phyloP scores from a whole-genome alignment of 2,797 vertebrate genomes.

The Propithecus perrieri region DNA sequence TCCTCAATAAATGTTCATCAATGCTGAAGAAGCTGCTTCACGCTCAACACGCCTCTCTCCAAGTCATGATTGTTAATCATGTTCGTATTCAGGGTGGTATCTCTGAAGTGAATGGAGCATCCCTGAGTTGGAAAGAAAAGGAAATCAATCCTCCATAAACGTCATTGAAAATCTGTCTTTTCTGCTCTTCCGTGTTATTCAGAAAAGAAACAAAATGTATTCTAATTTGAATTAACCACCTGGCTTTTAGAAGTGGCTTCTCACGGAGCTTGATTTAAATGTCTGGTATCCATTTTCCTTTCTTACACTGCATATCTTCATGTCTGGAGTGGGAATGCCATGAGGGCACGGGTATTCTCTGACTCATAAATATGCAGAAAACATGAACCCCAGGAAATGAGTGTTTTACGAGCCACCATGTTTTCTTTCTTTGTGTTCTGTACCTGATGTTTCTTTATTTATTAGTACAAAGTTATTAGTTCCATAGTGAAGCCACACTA shows the following conservation, averaged over 20 bases:
- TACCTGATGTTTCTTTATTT: not conserved
- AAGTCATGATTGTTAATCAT: not conserved
- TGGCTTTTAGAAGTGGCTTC: constrained; percentile 26
- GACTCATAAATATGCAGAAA: not conserved
- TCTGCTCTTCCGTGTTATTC: not conserved
- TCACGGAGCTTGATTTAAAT: not conserved
- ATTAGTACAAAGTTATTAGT: not conserved
- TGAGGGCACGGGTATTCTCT: not conserved
- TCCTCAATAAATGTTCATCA: not conserved
- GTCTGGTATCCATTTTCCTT: not conserved
- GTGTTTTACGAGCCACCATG: not conserved
- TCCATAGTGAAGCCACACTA: not conserved
- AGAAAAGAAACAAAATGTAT: constrained; percentile 17
- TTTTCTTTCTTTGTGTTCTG: not conserved
- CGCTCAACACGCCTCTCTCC: not conserved
- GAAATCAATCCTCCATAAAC: constrained; percentile 29
- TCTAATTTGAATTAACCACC: constrained; percentile 48
- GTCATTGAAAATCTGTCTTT: constrained; percentile 25
- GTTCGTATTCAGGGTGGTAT: not conserved
- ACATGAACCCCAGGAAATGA: not conserved
- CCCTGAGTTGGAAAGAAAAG: not conserved
- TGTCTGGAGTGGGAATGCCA: not conserved
- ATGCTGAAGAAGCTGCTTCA: not conserved
- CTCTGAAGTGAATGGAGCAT: not conserved
- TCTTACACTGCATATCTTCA: not conserved